A percentile compares a stretch with the other conserved stretches of the same genome.
These are phyloP conservation scores for Ctenodactylus gundi DNA, from an alignment of 2,113 vertebrate genomes.

Conservation along the genomic window DNA sequence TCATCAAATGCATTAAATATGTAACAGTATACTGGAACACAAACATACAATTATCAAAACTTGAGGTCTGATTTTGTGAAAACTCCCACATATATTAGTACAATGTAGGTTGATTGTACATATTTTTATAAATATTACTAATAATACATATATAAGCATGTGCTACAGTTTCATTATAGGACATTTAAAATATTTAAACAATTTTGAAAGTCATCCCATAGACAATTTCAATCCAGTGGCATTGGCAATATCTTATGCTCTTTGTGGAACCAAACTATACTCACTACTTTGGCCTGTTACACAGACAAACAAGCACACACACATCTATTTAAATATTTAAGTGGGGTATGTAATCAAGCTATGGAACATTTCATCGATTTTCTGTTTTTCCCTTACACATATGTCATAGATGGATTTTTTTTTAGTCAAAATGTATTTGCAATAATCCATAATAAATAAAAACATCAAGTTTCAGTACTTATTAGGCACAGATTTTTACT, in stretches of 20 bases:
- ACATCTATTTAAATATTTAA: neutral
- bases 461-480: neutral
- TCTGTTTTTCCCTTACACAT: neutral
- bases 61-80: neutral
- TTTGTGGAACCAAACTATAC: neutral
- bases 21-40: neutral
- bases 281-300: neutral
- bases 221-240: neutral
- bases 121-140: neutral
- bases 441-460: neutral
- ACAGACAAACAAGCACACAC: too few species aligned
- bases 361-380: neutral
- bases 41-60: neutral
- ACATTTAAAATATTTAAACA: neutral
- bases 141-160: neutral
- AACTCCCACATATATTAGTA: neutral
- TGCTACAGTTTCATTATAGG: neutral
- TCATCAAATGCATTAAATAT: neutral
- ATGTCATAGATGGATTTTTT: neutral
- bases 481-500: neutral
- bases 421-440: neutral
- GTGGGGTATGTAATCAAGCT: neutral
- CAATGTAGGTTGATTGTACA: neutral
- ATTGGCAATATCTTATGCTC: neutral
- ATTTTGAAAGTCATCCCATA: conserved; percentile 1